Base-by-base conservation (phyloP, 2,113 vertebrate genomes). In the Sigmodon hispidus region DNA sequence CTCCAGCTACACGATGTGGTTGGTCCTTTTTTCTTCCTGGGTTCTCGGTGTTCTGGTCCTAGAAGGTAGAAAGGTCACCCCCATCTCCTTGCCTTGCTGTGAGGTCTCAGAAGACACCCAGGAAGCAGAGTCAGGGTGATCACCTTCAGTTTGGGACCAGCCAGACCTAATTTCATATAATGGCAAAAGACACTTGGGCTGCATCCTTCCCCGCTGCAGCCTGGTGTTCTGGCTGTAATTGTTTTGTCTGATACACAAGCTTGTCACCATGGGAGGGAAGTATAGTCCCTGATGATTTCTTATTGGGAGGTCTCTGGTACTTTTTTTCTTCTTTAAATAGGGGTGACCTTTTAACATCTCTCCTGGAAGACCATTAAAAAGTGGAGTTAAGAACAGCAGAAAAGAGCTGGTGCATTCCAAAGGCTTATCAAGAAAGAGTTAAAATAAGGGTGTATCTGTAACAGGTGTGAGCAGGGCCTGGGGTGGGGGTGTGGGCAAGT, bases 271-370 rank as follows among this genome's bases (percentile, higher is more conserved):
- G 77, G 59, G 9, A 67, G 29, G 36, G 43, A 72, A 16, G 72
- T 21, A 0, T 29, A 24, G 36, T 65, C 84, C 85, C 89, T 22
- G 40, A 13, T 67, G 40, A 52, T 85, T 91, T 87, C 86, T 94
- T 40, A 43, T 13, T 87, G 67, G 85, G 93, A 83, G 34, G 45
- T 92, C 87, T 36, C 19, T 50, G 87, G 52, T 40, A 3, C n/a
- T 83, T 91, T 45, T 61, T 17, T 22, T 24, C 7, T 13, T 2
- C 43, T 45, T 40, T 48, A 21, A 65, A 16, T 72, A 91, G 55
- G 65, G 7, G 72, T 67, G 87, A 73, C 88, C 89, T 73, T 61
- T 76, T 88, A 88, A 76, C 72, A 45, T 92, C 91, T 87, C 91
- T 86, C 55, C 67, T 92, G 88, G 91, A 61, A 83, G 70, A 93